These are phyloP conservation scores for Butastur rufipennis DNA, from an alignment of 2,113 vertebrate genomes.

Conservation along the genomic window DNA sequence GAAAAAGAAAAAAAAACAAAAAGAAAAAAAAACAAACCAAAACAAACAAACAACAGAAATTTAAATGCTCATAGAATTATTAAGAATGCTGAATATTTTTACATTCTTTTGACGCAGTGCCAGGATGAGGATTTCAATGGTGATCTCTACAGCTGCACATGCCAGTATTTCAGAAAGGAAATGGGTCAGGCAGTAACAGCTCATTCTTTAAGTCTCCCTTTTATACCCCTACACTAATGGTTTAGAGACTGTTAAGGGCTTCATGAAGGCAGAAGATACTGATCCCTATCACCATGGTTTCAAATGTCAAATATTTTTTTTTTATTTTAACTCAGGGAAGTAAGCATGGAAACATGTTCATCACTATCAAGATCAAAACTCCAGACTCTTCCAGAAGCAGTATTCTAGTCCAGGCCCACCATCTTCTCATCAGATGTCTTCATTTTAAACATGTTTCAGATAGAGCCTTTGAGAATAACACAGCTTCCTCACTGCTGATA, in stretches of 20 bases:
- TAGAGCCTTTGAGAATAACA: background rate
- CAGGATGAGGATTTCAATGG: background rate
- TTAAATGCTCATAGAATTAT: background rate
- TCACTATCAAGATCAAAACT: background rate
- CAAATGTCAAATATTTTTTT: background rate
- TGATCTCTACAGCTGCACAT: background rate
- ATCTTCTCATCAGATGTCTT: background rate
- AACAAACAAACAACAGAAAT: background rate
- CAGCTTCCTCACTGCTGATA: constrained; percentile 1
- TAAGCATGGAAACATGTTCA: background rate
- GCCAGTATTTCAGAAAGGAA: background rate
- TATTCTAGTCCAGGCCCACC: background rate
- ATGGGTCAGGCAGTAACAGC: background rate
- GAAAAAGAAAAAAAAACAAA: background rate
- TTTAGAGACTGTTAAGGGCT: background rate
- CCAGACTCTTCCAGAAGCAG: background rate
- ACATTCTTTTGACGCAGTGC: background rate
- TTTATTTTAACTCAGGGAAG: background rate
- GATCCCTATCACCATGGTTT: background rate
- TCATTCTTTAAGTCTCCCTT: background rate
- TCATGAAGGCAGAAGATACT: background rate
- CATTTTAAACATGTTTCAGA: background rate
- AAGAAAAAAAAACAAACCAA: background rate
- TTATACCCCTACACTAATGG: background rate
- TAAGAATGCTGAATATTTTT: constrained; percentile 29